Evolutionary conservation across 2,888 invertebrate genomes (phyloP).

Genomic region (Thereva nobilitata): DNA sequence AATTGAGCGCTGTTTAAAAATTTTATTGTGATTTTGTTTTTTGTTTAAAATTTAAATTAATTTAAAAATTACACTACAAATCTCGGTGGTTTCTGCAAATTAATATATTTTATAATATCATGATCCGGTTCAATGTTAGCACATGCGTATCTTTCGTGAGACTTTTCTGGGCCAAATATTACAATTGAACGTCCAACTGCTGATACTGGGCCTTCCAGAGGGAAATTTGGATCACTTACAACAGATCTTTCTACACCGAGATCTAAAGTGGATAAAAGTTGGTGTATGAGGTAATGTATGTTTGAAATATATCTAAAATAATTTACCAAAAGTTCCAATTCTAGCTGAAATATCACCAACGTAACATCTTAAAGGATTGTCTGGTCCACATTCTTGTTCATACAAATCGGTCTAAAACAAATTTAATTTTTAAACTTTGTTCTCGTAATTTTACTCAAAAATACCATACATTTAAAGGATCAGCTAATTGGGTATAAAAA

Average conservation of each 20-base stretch:
- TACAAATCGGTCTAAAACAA: conserved; percentile 75
- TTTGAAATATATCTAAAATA: background rate
- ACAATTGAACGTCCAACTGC: conserved; percentile 86
- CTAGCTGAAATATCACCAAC: conserved; percentile 88
- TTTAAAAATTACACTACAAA: conserved; percentile 74
- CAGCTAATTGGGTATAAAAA: conserved; percentile 84
- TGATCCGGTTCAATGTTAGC: conserved; percentile 90
- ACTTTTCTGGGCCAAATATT: conserved; percentile 75
- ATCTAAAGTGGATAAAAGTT: conserved; percentile 54
- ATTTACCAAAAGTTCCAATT: conserved; percentile 75
- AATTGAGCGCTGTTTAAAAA: conserved; percentile 72
- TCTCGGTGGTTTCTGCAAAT: conserved; percentile 82
- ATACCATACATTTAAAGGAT: conserved; percentile 77
- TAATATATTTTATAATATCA: conserved; percentile 87
- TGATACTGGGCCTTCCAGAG: conserved; percentile 75
- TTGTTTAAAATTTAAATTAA: background rate
- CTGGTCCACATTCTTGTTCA: conserved; percentile 82
- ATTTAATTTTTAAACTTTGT: conserved; percentile 11
- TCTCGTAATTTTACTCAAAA: background rate
- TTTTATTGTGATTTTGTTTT: conserved; percentile 1
- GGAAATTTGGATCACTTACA: conserved; percentile 85
- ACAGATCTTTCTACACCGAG: conserved; percentile 77
- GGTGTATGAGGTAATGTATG: background rate
- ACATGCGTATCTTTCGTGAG: conserved; percentile 77
- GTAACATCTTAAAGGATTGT: conserved; percentile 87